Evolutionary conservation across 2,113 vertebrate species (phyloP), one percentile per base, ranked within the genome.

Genomic region (Semnornis frantzii): DNA sequence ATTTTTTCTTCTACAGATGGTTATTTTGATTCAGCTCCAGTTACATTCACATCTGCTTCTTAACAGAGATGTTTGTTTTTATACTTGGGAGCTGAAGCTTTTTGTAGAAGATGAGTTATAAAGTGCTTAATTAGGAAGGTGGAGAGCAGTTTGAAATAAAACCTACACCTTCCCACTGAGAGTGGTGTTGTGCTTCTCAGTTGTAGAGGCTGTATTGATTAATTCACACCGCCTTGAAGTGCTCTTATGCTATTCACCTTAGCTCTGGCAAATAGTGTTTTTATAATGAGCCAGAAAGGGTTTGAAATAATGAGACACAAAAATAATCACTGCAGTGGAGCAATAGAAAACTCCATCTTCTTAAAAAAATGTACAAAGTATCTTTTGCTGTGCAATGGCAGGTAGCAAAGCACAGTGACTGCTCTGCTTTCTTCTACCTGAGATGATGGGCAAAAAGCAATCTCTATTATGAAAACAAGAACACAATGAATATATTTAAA

Each of bases 121-220:
- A 86, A 89, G 65, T 76, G 64, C 62, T 69, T 94, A 82, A 94
- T 93, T 83, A 89, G 89, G 54, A 85, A 74, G 78, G 85, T 70
- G 77, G 77, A 88, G 87, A 94, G 68, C 46, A 82, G 50, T 66
- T 92, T 80, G 64, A 85, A 94, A 48, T 64, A 64, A 87, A 88
- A 65, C 69, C 33, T 75, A 10, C 19, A 55, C 70, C 74, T 84
- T 86, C 77, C 60, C 58, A 54, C 31, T 5, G 37, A 71, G 69
- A 77, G 34, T 57, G 82, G 54, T 89, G 79, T 76, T 82, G 60
- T 89, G 69, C 39, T 78, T 78, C 74, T 92, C 33, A 60, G 92
- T 71, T 84, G 50, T 65, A 48, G 37, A 70, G 79, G 60, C 68
- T 65, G 12, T 71, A 87, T 90, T 92, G 94, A 94, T 96, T 85